These are phyloP conservation scores for Psylliodes chrysocephalus DNA, from an alignment of 2,888 invertebrate genomes.

Conservation along the genomic window DNA sequence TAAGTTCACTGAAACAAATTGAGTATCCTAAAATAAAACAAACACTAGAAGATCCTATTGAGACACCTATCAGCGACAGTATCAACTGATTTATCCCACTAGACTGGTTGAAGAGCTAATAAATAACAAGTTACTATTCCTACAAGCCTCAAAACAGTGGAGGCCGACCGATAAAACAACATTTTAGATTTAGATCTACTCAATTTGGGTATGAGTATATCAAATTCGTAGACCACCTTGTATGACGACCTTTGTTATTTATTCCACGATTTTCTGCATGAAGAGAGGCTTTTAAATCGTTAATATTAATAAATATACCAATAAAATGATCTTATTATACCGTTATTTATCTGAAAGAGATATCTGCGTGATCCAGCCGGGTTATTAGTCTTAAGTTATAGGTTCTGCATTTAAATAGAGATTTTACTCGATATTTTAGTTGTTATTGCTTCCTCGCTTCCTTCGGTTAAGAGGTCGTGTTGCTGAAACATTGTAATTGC, in stretches of 20 bases:
- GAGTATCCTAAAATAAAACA: no score
- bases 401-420: conserved; percentile 30
- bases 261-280: conserved; percentile 25
- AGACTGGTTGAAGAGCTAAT: no score
- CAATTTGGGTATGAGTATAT: no score
- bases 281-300: conserved; percentile 20
- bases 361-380: conserved; percentile 26
- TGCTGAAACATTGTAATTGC: conserved; percentile 20
- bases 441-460: conserved; percentile 32
- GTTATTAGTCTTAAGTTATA: conserved; percentile 32
- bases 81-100: no score
- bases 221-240: neutral
- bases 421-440: conserved; percentile 31
- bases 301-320: conserved; percentile 29
- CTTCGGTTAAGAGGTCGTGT: conserved; percentile 18
- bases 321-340: conserved; percentile 29
- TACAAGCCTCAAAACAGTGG: no score
- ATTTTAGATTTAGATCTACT: no score
- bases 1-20: no score
- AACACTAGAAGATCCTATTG: no score
- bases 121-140: no score
- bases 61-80: no score
- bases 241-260: conserved; percentile 15
- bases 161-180: no score
- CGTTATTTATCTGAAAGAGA: conserved; percentile 22